Conservation (phyloP, 37 sponge, comb jelly and placozoan species). For the Axinella damicornis region DNA sequence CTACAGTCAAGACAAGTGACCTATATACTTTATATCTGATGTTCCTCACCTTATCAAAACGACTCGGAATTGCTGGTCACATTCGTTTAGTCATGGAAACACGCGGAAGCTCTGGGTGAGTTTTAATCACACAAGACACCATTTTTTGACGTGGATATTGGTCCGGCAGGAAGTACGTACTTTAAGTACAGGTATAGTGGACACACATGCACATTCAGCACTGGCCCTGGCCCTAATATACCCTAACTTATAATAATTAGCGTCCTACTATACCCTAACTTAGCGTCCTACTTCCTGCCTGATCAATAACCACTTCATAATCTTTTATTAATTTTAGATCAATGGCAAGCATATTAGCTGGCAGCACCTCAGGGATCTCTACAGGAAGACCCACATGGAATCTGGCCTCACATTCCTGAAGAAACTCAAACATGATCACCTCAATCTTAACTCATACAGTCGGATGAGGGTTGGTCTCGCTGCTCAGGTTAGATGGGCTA, state of each 20-base stretch:
- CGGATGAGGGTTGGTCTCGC: slow-evolving; percentile 22
- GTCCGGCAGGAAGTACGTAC: too few relatives aligned
- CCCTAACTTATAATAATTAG: too few relatives aligned
- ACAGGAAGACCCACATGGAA: background rate
- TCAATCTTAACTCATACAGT: slow-evolving; percentile 25
- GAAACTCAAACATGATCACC: slow-evolving; percentile 16
- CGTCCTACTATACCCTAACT: too few relatives aligned
- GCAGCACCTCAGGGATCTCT: slow-evolving; percentile 14
- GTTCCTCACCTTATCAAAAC: slow-evolving; percentile 31
- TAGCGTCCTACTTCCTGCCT: too few relatives aligned
- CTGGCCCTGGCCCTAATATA: too few relatives aligned
- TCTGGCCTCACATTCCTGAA: slow-evolving; percentile 13
- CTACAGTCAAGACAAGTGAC: too few relatives aligned
- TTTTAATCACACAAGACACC: too few relatives aligned
- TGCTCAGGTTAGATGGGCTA: slow-evolving; percentile 27
- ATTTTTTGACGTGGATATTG: too few relatives aligned
- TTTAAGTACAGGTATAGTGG: too few relatives aligned
- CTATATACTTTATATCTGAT: slow-evolving; percentile 18
- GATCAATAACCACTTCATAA: too few relatives aligned
- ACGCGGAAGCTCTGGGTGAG: too few relatives aligned
- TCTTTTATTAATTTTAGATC: slow-evolving; percentile 2
- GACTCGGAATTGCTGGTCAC: slow-evolving; percentile 19
- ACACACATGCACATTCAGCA: too few relatives aligned
- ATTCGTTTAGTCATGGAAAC: slow-evolving; percentile 27
- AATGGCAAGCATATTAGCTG: slow-evolving; percentile 48